These are phyloP conservation scores for Halictus ligatus DNA, from an alignment of 2,888 invertebrate species.

Conservation along the genomic window DNA sequence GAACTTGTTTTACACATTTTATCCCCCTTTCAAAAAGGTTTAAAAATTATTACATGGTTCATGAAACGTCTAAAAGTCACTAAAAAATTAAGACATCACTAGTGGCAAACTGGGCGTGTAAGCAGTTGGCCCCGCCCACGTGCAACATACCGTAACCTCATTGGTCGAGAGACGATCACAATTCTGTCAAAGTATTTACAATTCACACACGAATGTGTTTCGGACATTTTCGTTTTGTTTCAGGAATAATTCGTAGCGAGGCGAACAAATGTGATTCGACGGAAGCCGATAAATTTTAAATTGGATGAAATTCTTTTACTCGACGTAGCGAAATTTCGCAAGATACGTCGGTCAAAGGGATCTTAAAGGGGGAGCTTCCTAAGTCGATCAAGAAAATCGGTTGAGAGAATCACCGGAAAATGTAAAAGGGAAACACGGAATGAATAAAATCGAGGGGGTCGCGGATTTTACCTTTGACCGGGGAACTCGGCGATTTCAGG, in stretches of 20 bases:
- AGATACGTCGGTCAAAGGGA: background rate
- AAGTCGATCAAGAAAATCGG: slow-evolving; percentile 13
- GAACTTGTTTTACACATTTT: too few relatives aligned
- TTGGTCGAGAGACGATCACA: background rate
- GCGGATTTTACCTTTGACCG: slow-evolving; percentile 50
- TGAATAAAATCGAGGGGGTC: slow-evolving; percentile 46
- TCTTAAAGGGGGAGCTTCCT: background rate
- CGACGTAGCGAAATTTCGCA: background rate
- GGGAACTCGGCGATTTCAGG: slow-evolving; percentile 44
- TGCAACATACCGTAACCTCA: too few relatives aligned
- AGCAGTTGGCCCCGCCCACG: too few relatives aligned
- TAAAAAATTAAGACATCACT: too few relatives aligned
- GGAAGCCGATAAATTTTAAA: background rate
- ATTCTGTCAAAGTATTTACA: background rate
- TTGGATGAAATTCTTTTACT: background rate
- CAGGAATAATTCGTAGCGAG: background rate
- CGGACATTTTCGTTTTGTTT: background rate
- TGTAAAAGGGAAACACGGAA: slow-evolving; percentile 22
- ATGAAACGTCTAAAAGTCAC: too few relatives aligned
- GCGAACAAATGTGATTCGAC: background rate
- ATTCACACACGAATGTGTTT: background rate
- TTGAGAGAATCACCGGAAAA: background rate
- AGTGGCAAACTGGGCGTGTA: too few relatives aligned
- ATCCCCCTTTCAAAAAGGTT: too few relatives aligned
- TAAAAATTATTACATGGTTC: too few relatives aligned